These are phyloP conservation scores for Heteractis magnifica DNA, from an alignment of 92 coral and sea anemone genomes.

Conservation along the genomic window DNA sequence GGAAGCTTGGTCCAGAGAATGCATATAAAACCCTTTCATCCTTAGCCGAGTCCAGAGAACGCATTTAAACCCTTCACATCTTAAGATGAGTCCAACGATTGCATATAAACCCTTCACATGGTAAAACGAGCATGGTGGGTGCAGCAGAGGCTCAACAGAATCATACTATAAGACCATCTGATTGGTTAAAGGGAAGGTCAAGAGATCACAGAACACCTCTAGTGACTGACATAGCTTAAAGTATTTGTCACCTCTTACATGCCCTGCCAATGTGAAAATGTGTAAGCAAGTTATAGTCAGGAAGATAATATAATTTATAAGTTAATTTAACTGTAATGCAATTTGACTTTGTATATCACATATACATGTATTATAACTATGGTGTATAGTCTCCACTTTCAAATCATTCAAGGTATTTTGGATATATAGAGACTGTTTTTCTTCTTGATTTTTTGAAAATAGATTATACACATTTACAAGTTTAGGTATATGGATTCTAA, in stretches of 20 bases:
- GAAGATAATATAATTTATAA: conserved; percentile 12
- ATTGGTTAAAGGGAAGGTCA: conserved; percentile 19
- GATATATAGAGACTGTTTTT: no score
- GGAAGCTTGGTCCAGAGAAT: conserved; percentile 25
- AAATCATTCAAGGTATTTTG: no score
- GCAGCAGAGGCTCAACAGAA: conserved; percentile 28
- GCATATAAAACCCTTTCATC: conserved; percentile 28
- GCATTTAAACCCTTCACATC: conserved; percentile 49
- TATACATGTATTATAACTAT: no score
- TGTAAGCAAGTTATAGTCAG: conserved; percentile 28
- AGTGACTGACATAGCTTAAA: conserved; percentile 22
- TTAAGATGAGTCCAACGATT: conserved; percentile 47
- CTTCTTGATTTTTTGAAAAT: no score
- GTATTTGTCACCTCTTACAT: conserved; percentile 48
- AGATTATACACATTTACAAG: no score
- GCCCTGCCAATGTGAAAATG: conserved; percentile 70
- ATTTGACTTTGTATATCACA: no score
- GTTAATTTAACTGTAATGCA: not conserved
- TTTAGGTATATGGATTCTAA: no score
- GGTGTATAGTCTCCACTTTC: no score
- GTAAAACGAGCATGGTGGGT: conserved; percentile 43
- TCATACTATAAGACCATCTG: conserved; percentile 21
- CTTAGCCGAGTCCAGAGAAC: conserved; percentile 32
- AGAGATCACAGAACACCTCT: conserved; percentile 31
- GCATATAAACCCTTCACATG: conserved; percentile 53